Base-by-base conservation (phyloP, 2,113 vertebrate species). In the Pollimyrus isidori region DNA sequence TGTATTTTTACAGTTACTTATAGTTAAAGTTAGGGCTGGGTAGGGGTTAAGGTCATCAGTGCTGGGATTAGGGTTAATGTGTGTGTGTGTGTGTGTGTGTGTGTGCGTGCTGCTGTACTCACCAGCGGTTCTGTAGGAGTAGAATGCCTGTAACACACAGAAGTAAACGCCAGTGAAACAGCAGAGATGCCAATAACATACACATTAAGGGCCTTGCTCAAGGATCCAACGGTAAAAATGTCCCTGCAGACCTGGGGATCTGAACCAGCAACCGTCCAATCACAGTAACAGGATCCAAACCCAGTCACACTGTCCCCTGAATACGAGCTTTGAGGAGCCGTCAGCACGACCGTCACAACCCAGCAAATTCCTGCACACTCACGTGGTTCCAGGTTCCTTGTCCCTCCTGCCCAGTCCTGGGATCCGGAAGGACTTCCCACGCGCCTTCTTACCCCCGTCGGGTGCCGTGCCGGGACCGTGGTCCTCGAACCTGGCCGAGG, bases 341-440 rank as follows among this genome's bases (percentile, higher is more conserved):
- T 58, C 56, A 58, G 19, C 23, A 62, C 21, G 23, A 23, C 56
- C 23, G 23, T n/a, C 7, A 58, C 2, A 58, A n/a, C 7, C 23
- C 56, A n/a, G 56, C 21, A n/a, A 62, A n/a, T 62, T n/a, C 6
- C 11, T 7, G 21, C 0, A 0, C 11, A n/a, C 94, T 97, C 93
- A 98, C 97, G 94, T 97, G 1, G 95, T 93, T 69, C 95, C 94
- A 0, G 95, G 95, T 56, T 99, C 98, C 73, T 98, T 96, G 90
- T 99, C 98, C 89, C 93, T 95, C 10, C 97, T 97, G 92, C 97
- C 95, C 82, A 99, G 88, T 0, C 98, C 98, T 0, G 98, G 98
- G 50, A 99, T 96, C 58, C 98, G 96, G 92, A 99, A 99, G 11
- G 98, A 96, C 93, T 97, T 99, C 23, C 88, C 93, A 0, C 97